Evolutionary conservation across 1,140 invertebrate species (phyloP).

Genomic region (Zaprionus africanus): DNA sequence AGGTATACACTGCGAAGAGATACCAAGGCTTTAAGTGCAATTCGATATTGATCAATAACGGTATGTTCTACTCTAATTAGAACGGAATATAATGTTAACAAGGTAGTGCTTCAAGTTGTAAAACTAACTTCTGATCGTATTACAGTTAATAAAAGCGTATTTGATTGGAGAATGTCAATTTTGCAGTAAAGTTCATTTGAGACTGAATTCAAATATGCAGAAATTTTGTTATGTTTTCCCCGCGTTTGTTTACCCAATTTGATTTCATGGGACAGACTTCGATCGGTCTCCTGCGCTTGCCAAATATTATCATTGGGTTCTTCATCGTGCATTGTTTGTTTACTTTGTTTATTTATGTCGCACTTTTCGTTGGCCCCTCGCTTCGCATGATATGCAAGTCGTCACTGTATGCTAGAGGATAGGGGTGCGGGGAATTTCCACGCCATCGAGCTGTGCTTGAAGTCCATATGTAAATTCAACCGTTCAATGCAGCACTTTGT

Average conservation of each 20-base stretch:
- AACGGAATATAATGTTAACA: no score
- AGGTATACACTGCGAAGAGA: neutral
- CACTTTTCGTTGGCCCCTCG: neutral
- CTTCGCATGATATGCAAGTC: slow-evolving; percentile 4
- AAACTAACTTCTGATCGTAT: neutral
- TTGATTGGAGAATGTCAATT: slow-evolving; percentile 9
- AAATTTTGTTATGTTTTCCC: neutral
- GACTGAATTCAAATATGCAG: slow-evolving; percentile 3
- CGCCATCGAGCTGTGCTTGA: slow-evolving; percentile 2
- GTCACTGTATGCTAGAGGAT: neutral
- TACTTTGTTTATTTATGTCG: slow-evolving; percentile 4
- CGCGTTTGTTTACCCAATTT: slow-evolving; percentile 17
- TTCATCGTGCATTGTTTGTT: slow-evolving; percentile 13
- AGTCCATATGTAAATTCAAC: slow-evolving; percentile 25
- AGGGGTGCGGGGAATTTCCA: neutral
- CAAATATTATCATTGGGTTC: slow-evolving; percentile 27
- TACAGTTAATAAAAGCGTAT: slow-evolving; percentile 1
- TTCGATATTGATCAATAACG: neutral
- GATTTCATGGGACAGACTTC: slow-evolving; percentile 12
- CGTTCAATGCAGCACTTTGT: slow-evolving; percentile 4
- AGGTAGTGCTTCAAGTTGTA: neutral
- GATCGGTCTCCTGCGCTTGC: neutral
- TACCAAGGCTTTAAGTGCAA: neutral
- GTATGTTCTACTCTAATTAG: neutral
- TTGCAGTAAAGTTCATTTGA: slow-evolving; percentile 1